Percentiles rank a stretch among this genome's conserved stretches.
Conservation (phyloP, 2,797 vertebrate genomes). For the Trematomus bernacchii region DNA sequence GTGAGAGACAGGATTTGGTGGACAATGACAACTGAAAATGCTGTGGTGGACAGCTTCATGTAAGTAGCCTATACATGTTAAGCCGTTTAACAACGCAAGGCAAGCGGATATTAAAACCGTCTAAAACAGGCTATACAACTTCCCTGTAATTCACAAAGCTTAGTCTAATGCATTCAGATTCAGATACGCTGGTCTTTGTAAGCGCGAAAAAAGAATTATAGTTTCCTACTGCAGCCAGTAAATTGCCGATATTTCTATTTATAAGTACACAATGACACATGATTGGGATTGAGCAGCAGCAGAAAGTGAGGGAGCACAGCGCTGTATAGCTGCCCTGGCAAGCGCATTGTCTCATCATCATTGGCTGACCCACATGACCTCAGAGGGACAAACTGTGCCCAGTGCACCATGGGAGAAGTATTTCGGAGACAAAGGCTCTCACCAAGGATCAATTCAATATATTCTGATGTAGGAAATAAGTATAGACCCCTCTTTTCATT, state of each 20-base stretch:
- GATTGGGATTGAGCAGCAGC: slow-evolving; percentile 49
- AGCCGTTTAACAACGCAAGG: slow-evolving; percentile 43
- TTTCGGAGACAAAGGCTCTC: slow-evolving; percentile 50
- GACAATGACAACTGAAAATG: slow-evolving; percentile 50
- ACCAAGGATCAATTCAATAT: slow-evolving; percentile 35
- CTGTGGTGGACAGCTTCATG: slow-evolving; percentile 35
- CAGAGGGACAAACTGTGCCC: slow-evolving; percentile 56
- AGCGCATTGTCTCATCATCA: slow-evolving; percentile 40
- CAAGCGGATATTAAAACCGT: slow-evolving; percentile 33
- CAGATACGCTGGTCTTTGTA: slow-evolving; percentile 19
- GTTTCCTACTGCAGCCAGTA: slow-evolving; percentile 22
- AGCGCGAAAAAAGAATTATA: slow-evolving; percentile 23
- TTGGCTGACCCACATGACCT: slow-evolving; percentile 67
- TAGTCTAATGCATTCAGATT: slow-evolving; percentile 37
- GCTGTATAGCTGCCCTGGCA: slow-evolving; percentile 47
- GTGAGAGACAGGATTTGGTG: slow-evolving; percentile 40
- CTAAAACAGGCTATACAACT: slow-evolving; percentile 18
- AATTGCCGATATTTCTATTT: slow-evolving; percentile 49
- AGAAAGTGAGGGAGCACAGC: slow-evolving; percentile 31
- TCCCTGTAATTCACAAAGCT: slow-evolving; percentile 32
- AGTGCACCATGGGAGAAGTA: slow-evolving; percentile 55
- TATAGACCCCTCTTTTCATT: slow-evolving; percentile 20
- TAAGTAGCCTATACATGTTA: slow-evolving; percentile 38
- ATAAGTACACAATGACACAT: slow-evolving; percentile 50
- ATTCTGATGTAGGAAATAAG: slow-evolving; percentile 36